These are phyloP conservation scores for Arenicola marina DNA, from an alignment of 2,888 invertebrate species.

Conservation along the genomic window DNA sequence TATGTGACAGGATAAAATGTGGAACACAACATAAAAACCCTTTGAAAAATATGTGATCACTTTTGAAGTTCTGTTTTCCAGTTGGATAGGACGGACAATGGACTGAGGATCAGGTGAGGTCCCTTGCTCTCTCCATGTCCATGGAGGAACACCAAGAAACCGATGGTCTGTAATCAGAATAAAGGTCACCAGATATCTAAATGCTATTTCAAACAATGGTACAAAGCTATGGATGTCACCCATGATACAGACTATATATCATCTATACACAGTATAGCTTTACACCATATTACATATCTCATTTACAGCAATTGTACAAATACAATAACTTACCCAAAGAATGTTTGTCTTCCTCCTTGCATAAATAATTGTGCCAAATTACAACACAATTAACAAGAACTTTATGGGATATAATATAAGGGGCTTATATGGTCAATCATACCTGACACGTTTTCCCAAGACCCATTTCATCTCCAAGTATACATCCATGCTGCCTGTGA, in stretches of 20 bases:
- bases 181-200: background rate
- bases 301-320: no score
- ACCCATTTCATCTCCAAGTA: constrained; percentile 61
- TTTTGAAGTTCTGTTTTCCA: constrained; percentile 55
- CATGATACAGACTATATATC: no score
- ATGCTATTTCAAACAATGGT: background rate
- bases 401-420: no score
- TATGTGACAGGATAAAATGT: background rate
- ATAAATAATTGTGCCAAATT: background rate
- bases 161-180: constrained; percentile 48
- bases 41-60: constrained; percentile 34
- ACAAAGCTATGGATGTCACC: background rate
- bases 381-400: background rate
- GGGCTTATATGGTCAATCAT: background rate
- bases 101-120: constrained; percentile 51
- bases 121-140: constrained; percentile 35
- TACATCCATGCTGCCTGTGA: constrained; percentile 50
- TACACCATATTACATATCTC: no score
- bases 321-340: background rate
- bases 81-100: constrained; percentile 56
- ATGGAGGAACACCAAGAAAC: constrained; percentile 47
- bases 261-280: background rate
- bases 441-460: constrained; percentile 61
- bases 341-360: background rate
- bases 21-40: background rate